Percentiles rank a stretch among this genome's conserved stretches.
phyloP scores from a whole-genome alignment of 2,113 vertebrate genomes.

The Perognathus longimembris region DNA sequence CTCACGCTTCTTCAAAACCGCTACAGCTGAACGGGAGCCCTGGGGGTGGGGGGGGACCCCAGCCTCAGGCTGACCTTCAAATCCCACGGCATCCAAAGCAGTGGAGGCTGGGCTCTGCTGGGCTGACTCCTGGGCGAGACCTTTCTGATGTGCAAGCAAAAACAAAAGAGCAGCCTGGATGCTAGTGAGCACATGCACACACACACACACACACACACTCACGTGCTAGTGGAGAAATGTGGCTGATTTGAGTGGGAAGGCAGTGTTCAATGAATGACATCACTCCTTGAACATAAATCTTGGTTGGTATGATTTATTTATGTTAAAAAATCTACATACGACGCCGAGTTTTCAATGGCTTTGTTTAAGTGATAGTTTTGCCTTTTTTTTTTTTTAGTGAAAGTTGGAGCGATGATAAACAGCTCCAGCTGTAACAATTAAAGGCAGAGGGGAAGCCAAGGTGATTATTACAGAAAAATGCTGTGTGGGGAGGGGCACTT shows the following conservation, averaged over 20 bases:
- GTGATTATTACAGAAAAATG: constrained; percentile 61
- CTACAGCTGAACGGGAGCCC: no score
- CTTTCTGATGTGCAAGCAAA: not conserved
- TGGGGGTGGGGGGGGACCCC: no score
- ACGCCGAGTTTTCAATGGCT: constrained; percentile 51
- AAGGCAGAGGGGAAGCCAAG: constrained; percentile 69
- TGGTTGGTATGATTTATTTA: constrained; percentile 52
- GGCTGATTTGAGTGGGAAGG: constrained; percentile 13
- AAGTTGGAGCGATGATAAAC: constrained; percentile 67
- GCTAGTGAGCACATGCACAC: not conserved
- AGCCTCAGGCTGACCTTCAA: not conserved
- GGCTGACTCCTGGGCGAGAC: not conserved
- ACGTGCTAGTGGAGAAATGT: accelerated
- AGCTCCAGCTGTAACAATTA: constrained; percentile 74
- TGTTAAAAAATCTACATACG: constrained; percentile 59
- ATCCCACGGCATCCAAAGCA: not conserved
- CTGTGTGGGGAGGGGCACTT: constrained; percentile 15
- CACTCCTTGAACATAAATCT: not conserved
- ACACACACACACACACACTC: not conserved
- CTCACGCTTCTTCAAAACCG: no score
- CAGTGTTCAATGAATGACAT: constrained; percentile 37
- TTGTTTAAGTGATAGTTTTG: constrained; percentile 66
- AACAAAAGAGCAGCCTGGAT: not conserved
- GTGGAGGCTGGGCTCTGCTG: not conserved
- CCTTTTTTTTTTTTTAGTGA: constrained; percentile 22